These are phyloP conservation scores for Graphium colonna DNA, from an alignment of 2,888 invertebrate genomes.

Conservation along the genomic window DNA sequence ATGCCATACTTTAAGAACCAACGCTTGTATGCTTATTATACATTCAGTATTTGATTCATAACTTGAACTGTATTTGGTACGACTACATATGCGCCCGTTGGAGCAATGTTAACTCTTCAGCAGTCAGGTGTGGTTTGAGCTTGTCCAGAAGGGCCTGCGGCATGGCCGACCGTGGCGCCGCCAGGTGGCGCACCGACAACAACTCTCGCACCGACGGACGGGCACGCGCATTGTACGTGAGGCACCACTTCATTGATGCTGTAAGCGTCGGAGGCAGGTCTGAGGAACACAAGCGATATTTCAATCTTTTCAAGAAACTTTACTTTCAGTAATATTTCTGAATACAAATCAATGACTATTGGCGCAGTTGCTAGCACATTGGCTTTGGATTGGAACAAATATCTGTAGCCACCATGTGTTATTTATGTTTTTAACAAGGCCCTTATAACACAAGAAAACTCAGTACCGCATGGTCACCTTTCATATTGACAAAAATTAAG, in stretches of 20 bases:
- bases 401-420: no score
- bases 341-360: no score
- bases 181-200: slow-evolving; percentile 69
- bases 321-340: neutral
- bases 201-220: slow-evolving; percentile 89
- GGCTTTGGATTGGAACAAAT: no score
- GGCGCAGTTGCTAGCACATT: no score
- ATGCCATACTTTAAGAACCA: no score
- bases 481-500: no score
- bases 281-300: slow-evolving; percentile 29
- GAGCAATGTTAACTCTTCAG: slow-evolving; percentile 48
- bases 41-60: no score
- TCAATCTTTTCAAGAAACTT: slow-evolving; percentile 4
- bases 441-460: no score
- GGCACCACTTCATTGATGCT: slow-evolving; percentile 84
- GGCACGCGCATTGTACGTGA: slow-evolving; percentile 85
- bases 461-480: no score
- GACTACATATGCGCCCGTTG: slow-evolving; percentile 45
- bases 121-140: slow-evolving; percentile 44
- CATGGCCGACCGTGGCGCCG: slow-evolving; percentile 32
- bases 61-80: no score
- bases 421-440: no score
- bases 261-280: slow-evolving; percentile 81
- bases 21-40: no score
- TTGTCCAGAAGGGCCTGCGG: slow-evolving; percentile 48